Evolutionary conservation across 2,888 invertebrate species (phyloP).

Genomic region (Lamellibrachia satsuma): DNA sequence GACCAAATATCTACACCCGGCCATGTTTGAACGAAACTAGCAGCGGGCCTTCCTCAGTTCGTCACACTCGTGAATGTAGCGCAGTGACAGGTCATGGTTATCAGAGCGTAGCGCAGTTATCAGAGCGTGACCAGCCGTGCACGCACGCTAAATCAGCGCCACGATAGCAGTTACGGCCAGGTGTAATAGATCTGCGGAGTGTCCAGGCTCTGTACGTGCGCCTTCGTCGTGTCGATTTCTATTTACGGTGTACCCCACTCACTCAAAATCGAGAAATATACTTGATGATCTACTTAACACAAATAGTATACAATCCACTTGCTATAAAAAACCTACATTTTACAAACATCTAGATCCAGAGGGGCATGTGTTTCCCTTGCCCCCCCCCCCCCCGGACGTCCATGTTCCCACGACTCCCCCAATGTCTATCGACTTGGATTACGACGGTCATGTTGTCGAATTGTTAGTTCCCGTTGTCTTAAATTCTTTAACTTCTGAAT

Average conservation of each 20-base stretch:
- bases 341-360: too few relatives aligned
- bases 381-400: too few relatives aligned
- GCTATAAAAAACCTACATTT: too few relatives aligned
- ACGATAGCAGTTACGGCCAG: neutral
- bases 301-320: too few relatives aligned
- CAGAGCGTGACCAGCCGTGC: neutral
- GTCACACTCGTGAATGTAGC: neutral
- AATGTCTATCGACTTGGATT: neutral
- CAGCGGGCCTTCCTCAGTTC: neutral
- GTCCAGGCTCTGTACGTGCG: neutral
- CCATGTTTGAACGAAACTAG: neutral
- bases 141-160: neutral
- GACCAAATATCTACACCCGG: neutral
- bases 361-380: too few relatives aligned
- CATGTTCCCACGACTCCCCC: neutral
- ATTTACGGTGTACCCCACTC: neutral
- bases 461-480: neutral
- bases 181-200: neutral
- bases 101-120: neutral
- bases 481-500: too few relatives aligned
- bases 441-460: neutral
- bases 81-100: neutral
- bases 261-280: too few relatives aligned
- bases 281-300: too few relatives aligned
- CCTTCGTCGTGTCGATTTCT: neutral